These are phyloP conservation scores for Rhingia rostrata DNA, from an alignment of 2,888 invertebrate genomes.

Conservation along the genomic window DNA sequence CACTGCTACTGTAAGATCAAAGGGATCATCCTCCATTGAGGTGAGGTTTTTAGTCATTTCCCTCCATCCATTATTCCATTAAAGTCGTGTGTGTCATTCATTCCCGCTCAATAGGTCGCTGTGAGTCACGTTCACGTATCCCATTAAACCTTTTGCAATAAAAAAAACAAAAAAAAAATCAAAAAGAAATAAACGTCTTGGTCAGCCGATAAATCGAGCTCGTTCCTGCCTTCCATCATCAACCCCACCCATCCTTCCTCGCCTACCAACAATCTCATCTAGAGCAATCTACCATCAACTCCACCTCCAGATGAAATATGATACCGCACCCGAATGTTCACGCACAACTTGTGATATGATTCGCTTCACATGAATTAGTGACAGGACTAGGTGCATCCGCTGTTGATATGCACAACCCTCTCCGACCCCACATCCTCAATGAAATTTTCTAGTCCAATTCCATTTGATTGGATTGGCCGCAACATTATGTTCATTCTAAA, in stretches of 20 bases:
- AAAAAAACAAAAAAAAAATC: neutral
- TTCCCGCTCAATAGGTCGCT: neutral
- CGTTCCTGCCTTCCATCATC: constrained; percentile 17
- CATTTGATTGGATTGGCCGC: constrained; percentile 50
- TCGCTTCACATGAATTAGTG: constrained; percentile 54
- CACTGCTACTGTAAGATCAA: no score
- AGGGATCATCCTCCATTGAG: no score
- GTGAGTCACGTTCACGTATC: constrained; percentile 26
- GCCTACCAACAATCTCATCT: neutral
- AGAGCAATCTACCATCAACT: constrained; percentile 19
- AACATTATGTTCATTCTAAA: constrained; percentile 55
- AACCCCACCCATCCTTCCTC: neutral
- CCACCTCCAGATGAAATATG: constrained; percentile 49
- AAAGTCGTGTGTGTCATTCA: no score
- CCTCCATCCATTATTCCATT: no score
- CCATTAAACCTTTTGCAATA: constrained; percentile 9
- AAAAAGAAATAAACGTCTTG: neutral
- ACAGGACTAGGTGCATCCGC: constrained; percentile 2
- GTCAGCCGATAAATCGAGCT: constrained; percentile 27
- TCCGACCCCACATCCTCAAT: constrained; percentile 27
- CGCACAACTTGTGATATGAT: constrained; percentile 42
- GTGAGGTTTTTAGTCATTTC: no score
- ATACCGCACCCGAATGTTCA: constrained; percentile 59
- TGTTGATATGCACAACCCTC: constrained; percentile 5
- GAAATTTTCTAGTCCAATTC: constrained; percentile 64